Conservation (phyloP, 2,888 invertebrate genomes). For the Eubasilissa splendida region DNA sequence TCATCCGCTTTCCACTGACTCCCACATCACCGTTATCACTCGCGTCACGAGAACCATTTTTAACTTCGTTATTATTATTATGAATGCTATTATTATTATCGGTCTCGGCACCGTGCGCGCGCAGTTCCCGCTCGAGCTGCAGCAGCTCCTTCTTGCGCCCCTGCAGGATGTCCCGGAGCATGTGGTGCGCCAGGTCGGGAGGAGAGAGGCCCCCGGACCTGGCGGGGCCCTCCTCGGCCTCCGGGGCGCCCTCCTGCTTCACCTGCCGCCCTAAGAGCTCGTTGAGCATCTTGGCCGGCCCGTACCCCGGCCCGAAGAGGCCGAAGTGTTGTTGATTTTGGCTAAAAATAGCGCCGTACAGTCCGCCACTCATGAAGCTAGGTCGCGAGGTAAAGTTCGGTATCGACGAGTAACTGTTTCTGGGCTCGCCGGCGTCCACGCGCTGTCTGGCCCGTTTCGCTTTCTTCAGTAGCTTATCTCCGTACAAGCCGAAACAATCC, state of each 20-base stretch:
- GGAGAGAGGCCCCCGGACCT: constrained; percentile 68
- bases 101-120: constrained; percentile 65
- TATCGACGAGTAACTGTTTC: constrained; percentile 91
- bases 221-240: constrained; percentile 63
- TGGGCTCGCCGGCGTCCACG: constrained; percentile 96
- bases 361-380: constrained; percentile 88
- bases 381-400: constrained; percentile 84
- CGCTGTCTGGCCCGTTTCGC: constrained; percentile 95
- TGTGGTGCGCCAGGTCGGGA: constrained; percentile 82
- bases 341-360: constrained; percentile 90
- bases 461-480: constrained; percentile 94
- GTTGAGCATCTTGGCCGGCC: constrained; percentile 93
- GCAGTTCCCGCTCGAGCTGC: constrained; percentile 79
- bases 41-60: constrained; percentile 66
- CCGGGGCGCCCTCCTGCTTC: constrained; percentile 74
- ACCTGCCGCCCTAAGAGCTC: constrained; percentile 89
- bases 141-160: constrained; percentile 89
- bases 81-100: constrained; percentile 75
- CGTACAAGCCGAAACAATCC: constrained; percentile 94
- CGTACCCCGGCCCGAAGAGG: constrained; percentile 88
- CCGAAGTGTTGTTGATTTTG: constrained; percentile 86
- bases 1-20: constrained; percentile 63
- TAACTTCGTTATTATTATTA: constrained; percentile 71
- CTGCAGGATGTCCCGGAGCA: constrained; percentile 92
- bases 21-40: constrained; percentile 70